phyloP scores from a whole-genome alignment of 2,797 vertebrate species.

The Poeciliopsis paucimaculata region DNA sequence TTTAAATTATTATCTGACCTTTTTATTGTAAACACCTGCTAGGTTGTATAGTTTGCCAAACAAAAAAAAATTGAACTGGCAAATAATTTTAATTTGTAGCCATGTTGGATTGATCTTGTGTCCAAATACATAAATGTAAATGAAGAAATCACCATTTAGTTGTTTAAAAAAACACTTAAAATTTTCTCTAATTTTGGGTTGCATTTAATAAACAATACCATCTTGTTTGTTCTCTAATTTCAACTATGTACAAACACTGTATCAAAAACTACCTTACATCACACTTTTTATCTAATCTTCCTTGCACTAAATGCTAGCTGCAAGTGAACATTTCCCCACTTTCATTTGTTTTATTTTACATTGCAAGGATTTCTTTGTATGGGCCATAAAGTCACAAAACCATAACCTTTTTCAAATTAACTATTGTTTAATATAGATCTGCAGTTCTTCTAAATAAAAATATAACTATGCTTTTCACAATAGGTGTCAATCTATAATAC shows the following conservation, averaged over 20 bases:
- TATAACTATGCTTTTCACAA: not conserved
- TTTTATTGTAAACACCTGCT: not conserved
- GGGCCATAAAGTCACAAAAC: constrained; percentile 27
- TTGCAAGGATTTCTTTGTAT: constrained; percentile 20
- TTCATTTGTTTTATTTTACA: constrained; percentile 29
- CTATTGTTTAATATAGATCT: not conserved
- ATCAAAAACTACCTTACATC: not conserved
- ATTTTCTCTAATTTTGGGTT: not conserved
- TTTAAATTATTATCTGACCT: not conserved
- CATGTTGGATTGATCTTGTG: not conserved
- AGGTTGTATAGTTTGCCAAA: not conserved
- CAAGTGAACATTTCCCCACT: constrained; percentile 1
- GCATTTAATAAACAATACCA: constrained; percentile 67
- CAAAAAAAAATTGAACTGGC: not conserved
- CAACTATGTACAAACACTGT: not conserved
- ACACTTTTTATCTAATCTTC: not conserved
- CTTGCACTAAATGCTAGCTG: not conserved
- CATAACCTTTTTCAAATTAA: not conserved
- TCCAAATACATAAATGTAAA: not conserved
- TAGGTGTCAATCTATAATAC: not conserved
- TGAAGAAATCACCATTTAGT: not conserved
- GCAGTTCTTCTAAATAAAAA: constrained; percentile 9
- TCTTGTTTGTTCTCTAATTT: constrained; percentile 47
- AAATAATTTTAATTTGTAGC: not conserved
- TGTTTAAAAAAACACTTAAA: not conserved